phyloP scores from a whole-genome alignment of 2,888 invertebrate genomes.

The Synergus umbraculus region DNA sequence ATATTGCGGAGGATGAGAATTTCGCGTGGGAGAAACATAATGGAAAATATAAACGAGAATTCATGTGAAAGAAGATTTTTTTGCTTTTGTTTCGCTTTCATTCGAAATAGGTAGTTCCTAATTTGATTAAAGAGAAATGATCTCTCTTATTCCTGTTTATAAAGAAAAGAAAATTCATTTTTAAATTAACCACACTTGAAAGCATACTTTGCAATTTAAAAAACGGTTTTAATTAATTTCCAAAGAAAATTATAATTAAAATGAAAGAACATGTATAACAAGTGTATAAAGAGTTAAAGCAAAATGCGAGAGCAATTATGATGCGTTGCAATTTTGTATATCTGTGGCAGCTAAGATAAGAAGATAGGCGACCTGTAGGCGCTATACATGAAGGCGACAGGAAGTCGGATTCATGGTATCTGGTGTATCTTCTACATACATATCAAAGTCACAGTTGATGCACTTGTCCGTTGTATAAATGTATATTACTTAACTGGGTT shows the following conservation, averaged over 20 bases:
- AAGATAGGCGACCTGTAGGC: conserved; percentile 19
- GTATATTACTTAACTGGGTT: not conserved
- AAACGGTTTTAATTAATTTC: not conserved
- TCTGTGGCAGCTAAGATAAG: conserved; percentile 26
- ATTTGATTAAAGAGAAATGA: not conserved
- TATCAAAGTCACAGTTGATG: conserved; percentile 19
- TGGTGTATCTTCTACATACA: conserved; percentile 23
- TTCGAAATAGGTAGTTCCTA: not conserved
- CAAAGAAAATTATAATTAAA: not conserved
- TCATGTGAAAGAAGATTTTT: conserved; percentile 10
- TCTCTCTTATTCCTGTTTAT: not conserved
- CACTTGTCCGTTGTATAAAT: not conserved
- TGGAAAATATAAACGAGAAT: conserved; percentile 23
- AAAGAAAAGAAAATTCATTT: not conserved
- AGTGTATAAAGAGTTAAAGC: not conserved
- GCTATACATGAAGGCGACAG: conserved; percentile 21
- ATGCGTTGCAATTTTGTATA: conserved; percentile 28
- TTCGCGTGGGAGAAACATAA: conserved; percentile 33
- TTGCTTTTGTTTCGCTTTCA: not conserved
- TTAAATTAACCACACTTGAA: not conserved
- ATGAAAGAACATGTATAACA: not conserved
- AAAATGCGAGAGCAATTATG: conserved; percentile 9
- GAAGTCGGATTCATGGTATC: conserved; percentile 32
- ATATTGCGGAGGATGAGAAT: conserved; percentile 12
- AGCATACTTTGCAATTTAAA: not conserved